A percentile compares a stretch with the other conserved stretches of the same genome.
Conservation (phyloP, 2,888 invertebrate genomes). For the Acrocyrtus sp. region DNA sequence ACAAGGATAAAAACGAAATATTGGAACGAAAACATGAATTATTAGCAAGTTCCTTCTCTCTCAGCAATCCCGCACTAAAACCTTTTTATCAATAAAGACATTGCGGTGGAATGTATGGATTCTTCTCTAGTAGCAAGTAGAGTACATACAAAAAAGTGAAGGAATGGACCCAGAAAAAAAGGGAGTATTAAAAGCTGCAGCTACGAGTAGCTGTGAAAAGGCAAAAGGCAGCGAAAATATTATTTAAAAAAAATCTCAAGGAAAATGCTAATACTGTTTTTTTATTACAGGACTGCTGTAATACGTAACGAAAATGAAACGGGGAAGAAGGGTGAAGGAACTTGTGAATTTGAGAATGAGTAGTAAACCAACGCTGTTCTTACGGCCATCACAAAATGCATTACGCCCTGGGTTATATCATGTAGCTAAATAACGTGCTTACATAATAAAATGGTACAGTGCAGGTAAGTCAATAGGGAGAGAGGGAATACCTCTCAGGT, state of each 20-base stretch:
- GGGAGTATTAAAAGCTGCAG: not conserved
- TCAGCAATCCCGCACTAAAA: not conserved
- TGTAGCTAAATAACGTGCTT: not conserved
- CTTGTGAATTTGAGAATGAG: constrained; percentile 20
- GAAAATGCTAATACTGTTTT: constrained; percentile 4
- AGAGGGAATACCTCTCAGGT: not conserved
- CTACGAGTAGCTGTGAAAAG: not conserved
- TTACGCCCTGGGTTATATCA: not conserved
- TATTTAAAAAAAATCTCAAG: not conserved
- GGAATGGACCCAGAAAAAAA: not conserved
- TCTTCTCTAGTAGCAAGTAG: not conserved
- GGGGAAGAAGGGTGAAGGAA: constrained; percentile 42
- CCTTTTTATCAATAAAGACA: no score
- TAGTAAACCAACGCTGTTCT: not conserved
- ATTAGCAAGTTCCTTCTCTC: not conserved
- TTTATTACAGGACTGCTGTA: not conserved
- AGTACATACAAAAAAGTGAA: no score
- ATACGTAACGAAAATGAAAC: not conserved
- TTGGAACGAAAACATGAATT: not conserved
- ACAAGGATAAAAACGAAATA: not conserved
- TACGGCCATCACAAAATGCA: not conserved
- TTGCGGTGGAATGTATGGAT: not conserved
- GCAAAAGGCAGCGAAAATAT: no score
- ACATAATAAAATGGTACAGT: not conserved
- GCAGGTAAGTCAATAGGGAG: no score